phyloP scores from a whole-genome alignment of 2,888 invertebrate species.

The Thymelicus acteon region DNA sequence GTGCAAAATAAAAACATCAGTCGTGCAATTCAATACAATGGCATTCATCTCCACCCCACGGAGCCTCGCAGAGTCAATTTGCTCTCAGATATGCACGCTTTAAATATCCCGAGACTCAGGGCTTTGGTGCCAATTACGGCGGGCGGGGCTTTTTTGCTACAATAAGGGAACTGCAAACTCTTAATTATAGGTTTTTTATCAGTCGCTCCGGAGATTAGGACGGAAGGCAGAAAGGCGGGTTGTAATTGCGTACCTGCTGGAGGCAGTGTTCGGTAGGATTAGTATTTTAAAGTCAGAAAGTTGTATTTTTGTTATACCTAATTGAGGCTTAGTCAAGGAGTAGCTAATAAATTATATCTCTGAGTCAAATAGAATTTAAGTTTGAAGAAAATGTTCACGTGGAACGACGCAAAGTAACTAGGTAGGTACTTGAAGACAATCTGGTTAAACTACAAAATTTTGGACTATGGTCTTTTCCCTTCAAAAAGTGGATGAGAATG shows the following conservation, averaged over 20 bases:
- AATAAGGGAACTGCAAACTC: constrained; percentile 30
- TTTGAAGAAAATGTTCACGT: too few relatives aligned
- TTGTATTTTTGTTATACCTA: too few relatives aligned
- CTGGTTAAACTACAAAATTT: too few relatives aligned
- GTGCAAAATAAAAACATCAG: not conserved
- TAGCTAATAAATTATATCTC: too few relatives aligned
- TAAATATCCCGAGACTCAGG: constrained; percentile 53
- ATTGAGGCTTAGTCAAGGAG: too few relatives aligned
- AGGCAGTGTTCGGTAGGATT: not conserved
- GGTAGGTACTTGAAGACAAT: too few relatives aligned
- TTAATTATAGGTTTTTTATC: constrained; percentile 48
- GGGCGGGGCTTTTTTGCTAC: constrained; percentile 48
- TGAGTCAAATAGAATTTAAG: too few relatives aligned
- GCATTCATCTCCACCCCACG: not conserved
- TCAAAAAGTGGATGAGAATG: too few relatives aligned
- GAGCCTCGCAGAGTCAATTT: constrained; percentile 24
- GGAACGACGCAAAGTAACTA: too few relatives aligned
- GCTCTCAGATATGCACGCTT: constrained; percentile 50
- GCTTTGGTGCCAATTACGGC: constrained; percentile 60
- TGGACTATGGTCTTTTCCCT: too few relatives aligned
- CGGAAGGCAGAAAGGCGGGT: constrained; percentile 40
- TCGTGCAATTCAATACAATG: constrained; percentile 1
- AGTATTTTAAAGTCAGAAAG: too few relatives aligned
- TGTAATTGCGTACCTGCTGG: constrained; percentile 33
- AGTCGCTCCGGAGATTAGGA: constrained; percentile 55